phyloP scores from a whole-genome alignment of 2,113 vertebrate genomes.

The Aramus guarauna region DNA sequence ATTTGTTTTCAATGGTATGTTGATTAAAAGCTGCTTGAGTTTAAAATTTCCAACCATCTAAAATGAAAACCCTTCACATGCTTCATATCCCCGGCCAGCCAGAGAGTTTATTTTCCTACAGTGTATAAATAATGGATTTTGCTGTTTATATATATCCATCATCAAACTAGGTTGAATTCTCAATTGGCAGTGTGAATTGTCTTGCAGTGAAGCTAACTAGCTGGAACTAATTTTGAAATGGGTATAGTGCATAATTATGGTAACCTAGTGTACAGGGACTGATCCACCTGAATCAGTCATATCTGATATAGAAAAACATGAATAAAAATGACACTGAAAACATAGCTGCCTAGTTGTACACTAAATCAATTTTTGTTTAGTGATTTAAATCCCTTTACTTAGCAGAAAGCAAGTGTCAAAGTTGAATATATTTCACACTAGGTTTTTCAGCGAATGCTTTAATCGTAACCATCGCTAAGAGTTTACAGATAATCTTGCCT shows the following conservation, averaged over 20 bases:
- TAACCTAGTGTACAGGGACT: slow-evolving; percentile 23
- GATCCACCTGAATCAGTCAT: slow-evolving; percentile 52
- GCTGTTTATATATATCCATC: slow-evolving; percentile 75
- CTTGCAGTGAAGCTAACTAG: slow-evolving; percentile 75
- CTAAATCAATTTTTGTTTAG: neutral
- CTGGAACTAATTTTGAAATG: slow-evolving; percentile 80
- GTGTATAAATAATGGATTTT: slow-evolving; percentile 79
- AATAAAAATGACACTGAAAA: neutral
- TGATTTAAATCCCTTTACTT: neutral
- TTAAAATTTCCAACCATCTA: slow-evolving; percentile 72
- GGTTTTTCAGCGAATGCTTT: slow-evolving; percentile 36
- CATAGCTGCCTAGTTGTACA: neutral
- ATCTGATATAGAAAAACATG: neutral
- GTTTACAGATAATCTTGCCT: slow-evolving; percentile 53
- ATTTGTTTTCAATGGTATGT: slow-evolving; percentile 74
- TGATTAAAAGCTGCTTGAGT: slow-evolving; percentile 79
- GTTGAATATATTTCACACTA: slow-evolving; percentile 21
- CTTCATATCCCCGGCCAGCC: slow-evolving; percentile 52
- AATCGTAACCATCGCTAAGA: slow-evolving; percentile 30
- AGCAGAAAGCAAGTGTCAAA: slow-evolving; percentile 16
- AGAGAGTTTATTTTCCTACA: slow-evolving; percentile 75
- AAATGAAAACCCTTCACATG: slow-evolving; percentile 70
- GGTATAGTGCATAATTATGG: slow-evolving; percentile 55
- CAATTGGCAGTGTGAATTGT: slow-evolving; percentile 72
- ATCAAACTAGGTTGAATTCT: slow-evolving; percentile 71